phyloP scores from a whole-genome alignment of 2,113 vertebrate species.

The Dolichallabes microphthalmus region DNA sequence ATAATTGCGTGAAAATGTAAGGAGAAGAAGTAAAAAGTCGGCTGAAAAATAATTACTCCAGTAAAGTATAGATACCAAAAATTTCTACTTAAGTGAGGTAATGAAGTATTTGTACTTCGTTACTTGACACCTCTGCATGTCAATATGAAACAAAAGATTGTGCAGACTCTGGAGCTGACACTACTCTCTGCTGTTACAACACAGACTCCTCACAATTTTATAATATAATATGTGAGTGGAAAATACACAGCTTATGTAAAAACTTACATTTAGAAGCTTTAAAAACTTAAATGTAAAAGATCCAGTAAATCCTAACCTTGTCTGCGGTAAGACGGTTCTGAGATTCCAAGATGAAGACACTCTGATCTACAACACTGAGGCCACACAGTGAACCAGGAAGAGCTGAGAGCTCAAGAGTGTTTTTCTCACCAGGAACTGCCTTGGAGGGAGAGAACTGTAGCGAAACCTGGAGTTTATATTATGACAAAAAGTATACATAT shows the following conservation, averaged over 20 bases:
- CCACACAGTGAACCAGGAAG: slow-evolving; percentile 79
- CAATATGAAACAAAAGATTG: not conserved
- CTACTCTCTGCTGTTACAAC: not conserved
- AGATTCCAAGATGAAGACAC: slow-evolving; percentile 75
- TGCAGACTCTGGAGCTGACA: not conserved
- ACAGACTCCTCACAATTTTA: not conserved
- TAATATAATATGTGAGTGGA: not conserved
- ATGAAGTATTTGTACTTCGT: too few species aligned
- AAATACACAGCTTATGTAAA: not conserved
- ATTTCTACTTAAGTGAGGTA: too few species aligned
- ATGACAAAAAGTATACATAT: not conserved
- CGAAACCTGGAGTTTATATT: slow-evolving; percentile 62
- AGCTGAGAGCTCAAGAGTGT: slow-evolving; percentile 66
- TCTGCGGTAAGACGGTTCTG: slow-evolving; percentile 69
- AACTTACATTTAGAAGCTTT: not conserved
- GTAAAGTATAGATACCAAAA: too few species aligned
- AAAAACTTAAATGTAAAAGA: not conserved
- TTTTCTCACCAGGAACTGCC: slow-evolving; percentile 71
- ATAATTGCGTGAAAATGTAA: too few species aligned
- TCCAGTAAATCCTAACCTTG: slow-evolving; percentile 50
- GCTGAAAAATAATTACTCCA: too few species aligned
- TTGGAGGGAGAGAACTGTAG: slow-evolving; percentile 70
- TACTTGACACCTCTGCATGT: too few species aligned
- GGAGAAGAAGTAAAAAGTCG: too few species aligned
- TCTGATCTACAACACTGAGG: slow-evolving; percentile 78